Evolutionary conservation across 2,888 invertebrate species (phyloP).

Genomic region (Nipponacmea schrenckii): DNA sequence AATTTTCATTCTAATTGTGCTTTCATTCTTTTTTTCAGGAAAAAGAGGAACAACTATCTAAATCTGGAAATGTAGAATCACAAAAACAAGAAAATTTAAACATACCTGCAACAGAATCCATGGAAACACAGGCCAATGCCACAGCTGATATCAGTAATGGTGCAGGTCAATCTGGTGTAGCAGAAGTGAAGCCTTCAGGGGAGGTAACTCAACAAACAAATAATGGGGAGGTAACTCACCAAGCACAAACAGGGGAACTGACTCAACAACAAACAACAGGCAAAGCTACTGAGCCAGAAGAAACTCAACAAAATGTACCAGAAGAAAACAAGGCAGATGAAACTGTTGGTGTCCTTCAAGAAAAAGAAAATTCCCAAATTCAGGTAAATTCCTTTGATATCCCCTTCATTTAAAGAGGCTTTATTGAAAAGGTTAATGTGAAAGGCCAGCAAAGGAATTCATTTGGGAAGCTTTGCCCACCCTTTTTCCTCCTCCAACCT

Average conservation of each 20-base stretch:
- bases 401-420: no score
- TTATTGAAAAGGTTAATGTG: no score
- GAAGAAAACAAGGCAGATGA: constrained; percentile 15
- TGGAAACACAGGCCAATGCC: no score
- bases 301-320: constrained; percentile 12
- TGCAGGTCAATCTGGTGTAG: neutral
- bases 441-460: no score
- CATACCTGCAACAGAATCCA: neutral
- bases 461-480: no score
- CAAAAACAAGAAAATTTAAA: neutral
- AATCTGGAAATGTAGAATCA: neutral
- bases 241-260: neutral
- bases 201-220: constrained; percentile 7
- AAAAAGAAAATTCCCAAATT: no score
- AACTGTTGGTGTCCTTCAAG: neutral
- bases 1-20: no score
- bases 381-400: no score
- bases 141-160: neutral
- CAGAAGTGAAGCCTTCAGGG: neutral
- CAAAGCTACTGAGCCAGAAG: constrained; percentile 14
- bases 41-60: neutral
- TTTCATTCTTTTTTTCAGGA: no score
- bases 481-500: no score
- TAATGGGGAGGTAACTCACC: neutral
- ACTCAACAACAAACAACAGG: neutral